Percentiles rank a stretch among this genome's conserved stretches.
phyloP scores from a whole-genome alignment of 2,888 invertebrate species.

The Corbicula japonica region DNA sequence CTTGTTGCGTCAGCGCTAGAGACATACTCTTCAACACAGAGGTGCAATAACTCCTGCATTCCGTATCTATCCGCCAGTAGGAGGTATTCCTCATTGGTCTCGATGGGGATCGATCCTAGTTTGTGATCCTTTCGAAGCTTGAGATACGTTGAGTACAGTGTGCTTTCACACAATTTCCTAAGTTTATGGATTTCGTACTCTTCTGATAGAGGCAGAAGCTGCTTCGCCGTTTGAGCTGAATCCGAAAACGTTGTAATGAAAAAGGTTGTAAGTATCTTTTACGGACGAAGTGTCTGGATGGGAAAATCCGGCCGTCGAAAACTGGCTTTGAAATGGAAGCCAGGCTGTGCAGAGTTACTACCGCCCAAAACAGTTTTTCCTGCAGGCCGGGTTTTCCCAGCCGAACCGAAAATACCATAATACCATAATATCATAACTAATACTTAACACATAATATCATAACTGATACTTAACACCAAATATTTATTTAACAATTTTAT shows the following conservation, averaged over 20 bases:
- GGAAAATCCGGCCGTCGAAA: too few relatives aligned
- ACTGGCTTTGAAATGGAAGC: too few relatives aligned
- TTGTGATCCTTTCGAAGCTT: conserved; percentile 43
- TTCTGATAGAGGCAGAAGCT: conserved; percentile 56
- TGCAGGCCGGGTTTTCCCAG: too few relatives aligned
- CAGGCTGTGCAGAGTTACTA: too few relatives aligned
- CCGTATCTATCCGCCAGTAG: conserved; percentile 56
- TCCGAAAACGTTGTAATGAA: background rate
- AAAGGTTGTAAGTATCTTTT: too few relatives aligned
- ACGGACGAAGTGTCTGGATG: too few relatives aligned
- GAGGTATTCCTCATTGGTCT: conserved; percentile 55
- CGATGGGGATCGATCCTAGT: conserved; percentile 31
- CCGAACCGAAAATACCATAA: too few relatives aligned
- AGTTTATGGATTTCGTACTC: conserved; percentile 57
- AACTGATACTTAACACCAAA: too few relatives aligned
- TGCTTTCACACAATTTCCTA: conserved; percentile 33
- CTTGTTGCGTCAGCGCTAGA: conserved; percentile 28
- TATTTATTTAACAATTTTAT: too few relatives aligned
- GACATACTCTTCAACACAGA: conserved; percentile 58
- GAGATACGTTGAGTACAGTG: conserved; percentile 24
- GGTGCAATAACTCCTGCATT: conserved; percentile 37
- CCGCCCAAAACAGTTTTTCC: too few relatives aligned
- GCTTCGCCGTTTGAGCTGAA: conserved; percentile 54
- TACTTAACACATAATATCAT: too few relatives aligned
- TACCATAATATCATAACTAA: too few relatives aligned